Evolutionary conservation across 2,113 vertebrate genomes (phyloP).

Genomic region (Ovis canadensis): DNA sequence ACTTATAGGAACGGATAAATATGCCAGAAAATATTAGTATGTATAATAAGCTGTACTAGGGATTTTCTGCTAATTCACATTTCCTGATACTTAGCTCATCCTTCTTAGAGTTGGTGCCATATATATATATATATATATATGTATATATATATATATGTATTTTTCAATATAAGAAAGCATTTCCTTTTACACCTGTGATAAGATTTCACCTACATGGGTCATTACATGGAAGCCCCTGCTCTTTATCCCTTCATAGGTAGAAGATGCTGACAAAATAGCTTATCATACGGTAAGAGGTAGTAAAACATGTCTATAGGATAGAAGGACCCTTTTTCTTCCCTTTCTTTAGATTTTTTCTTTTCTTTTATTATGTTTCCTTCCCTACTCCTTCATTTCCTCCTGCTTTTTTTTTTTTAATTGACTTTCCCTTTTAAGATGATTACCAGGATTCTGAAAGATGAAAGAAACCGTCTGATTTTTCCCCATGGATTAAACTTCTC

Average conservation of each 20-base stretch:
- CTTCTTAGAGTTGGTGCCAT: not conserved
- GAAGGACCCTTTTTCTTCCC: not conserved
- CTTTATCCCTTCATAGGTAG: not conserved
- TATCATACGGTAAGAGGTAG: no score
- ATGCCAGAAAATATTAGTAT: not conserved
- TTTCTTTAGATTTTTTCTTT: not conserved
- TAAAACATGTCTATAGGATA: not conserved
- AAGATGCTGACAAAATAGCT: not conserved
- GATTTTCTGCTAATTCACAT: not conserved
- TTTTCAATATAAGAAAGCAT: not conserved
- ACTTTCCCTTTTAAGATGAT: not conserved
- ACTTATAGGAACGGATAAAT: not conserved
- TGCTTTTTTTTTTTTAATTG: not conserved
- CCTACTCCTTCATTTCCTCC: not conserved
- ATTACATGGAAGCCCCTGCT: not conserved
- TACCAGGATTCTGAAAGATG: not conserved
- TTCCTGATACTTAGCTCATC: not conserved
- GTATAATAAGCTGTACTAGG: not conserved
- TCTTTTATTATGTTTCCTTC: not conserved
- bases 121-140: not conserved
- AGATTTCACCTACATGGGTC: not conserved
- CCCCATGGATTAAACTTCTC: not conserved
- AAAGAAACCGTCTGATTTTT: not conserved
- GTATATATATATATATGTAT: not conserved
- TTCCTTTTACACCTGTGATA: not conserved